These are phyloP conservation scores for Phrynocephalus guinanensis DNA, from an alignment of 2,797 vertebrate genomes.

Conservation along the genomic window DNA sequence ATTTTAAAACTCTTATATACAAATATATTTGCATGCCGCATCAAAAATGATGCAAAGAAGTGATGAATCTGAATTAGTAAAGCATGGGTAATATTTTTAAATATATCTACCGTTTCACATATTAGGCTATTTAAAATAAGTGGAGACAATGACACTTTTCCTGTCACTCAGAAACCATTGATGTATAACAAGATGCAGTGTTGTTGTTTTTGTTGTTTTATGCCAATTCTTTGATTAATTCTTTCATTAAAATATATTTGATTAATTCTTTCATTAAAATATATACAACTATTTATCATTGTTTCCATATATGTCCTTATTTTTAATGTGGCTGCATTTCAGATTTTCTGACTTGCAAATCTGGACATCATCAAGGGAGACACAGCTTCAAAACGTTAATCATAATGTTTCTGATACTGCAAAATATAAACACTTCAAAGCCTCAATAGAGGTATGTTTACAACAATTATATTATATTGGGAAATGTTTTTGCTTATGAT, in stretches of 20 bases:
- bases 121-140: neutral
- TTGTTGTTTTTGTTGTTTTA: neutral
- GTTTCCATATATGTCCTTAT: neutral
- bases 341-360: constrained; percentile 89
- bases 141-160: no score
- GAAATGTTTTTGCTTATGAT: neutral
- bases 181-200: neutral
- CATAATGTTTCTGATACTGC: constrained; percentile 80
- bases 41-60: neutral
- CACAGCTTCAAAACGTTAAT: constrained; percentile 86
- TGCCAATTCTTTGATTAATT: neutral
- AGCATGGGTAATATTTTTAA: neutral
- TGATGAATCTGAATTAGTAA: neutral
- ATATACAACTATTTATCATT: neutral
- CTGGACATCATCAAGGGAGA: constrained; percentile 91
- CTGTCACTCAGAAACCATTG: neutral
- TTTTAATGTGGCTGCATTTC: constrained; percentile 56
- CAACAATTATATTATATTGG: neutral
- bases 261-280: neutral
- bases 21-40: neutral
- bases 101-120: neutral
- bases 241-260: constrained; percentile 3
- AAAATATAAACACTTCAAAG: constrained; percentile 86
- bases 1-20: neutral
- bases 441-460: constrained; percentile 80